Percentiles rank a stretch among this genome's conserved stretches.
These are phyloP conservation scores for Mustelus asterias DNA, from an alignment of 2,113 vertebrate genomes.

Conservation along the genomic window DNA sequence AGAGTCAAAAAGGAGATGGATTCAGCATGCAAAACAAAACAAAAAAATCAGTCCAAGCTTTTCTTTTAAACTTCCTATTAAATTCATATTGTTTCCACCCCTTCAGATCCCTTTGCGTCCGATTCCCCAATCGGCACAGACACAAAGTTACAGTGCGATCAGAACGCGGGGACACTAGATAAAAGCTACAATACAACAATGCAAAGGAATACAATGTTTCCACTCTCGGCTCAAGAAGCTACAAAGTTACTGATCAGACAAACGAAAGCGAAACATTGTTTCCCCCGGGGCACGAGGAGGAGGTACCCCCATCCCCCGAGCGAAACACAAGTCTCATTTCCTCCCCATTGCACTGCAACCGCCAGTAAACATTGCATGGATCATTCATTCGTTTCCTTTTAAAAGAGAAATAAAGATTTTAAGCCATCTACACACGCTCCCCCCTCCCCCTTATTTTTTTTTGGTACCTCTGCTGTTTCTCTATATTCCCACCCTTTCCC, in stretches of 20 bases:
- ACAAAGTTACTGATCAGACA: conserved; percentile 10
- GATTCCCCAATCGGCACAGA: background rate
- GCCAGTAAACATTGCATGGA: background rate
- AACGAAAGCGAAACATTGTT: conserved; percentile 32
- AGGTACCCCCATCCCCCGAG: background rate
- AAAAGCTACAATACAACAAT: background rate
- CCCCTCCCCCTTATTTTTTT: background rate
- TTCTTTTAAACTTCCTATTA: background rate
- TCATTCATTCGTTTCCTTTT: conserved; percentile 3
- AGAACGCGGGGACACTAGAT: background rate
- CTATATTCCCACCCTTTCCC: background rate
- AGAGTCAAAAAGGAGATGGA: conserved; percentile 14
- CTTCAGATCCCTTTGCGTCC: background rate
- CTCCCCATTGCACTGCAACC: background rate
- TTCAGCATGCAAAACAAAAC: background rate
- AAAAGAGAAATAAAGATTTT: conserved; percentile 4
- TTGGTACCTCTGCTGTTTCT: background rate
- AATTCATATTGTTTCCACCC: background rate
- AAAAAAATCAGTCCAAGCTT: background rate
- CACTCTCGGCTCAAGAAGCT: background rate
- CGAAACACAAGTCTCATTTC: background rate
- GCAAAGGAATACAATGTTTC: background rate
- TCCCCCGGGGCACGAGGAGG: background rate
- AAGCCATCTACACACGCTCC: background rate
- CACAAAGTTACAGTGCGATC: background rate